Conservation (phyloP, 1,140 invertebrate species). For the Trichogramma pretiosum region DNA sequence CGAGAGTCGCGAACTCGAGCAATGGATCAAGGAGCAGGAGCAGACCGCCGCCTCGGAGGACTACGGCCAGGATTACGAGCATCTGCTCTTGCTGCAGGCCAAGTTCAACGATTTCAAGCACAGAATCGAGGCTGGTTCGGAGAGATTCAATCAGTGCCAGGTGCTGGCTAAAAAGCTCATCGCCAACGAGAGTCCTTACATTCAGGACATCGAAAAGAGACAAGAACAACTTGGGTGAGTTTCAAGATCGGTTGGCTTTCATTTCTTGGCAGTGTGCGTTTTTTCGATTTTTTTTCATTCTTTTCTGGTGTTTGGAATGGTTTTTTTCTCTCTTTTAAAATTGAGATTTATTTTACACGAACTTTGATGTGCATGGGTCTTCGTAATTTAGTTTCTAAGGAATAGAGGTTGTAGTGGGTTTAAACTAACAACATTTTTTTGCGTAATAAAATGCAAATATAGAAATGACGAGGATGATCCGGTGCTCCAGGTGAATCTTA, state of each 20-base stretch:
- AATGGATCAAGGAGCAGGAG: conserved; percentile 91
- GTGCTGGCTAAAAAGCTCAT: conserved; percentile 84
- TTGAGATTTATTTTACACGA: too few species aligned
- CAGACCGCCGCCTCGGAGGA: conserved; percentile 86
- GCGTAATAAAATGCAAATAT: conserved; percentile 29
- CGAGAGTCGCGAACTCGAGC: conserved; percentile 83
- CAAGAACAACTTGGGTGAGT: conserved; percentile 81
- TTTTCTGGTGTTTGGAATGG: too few species aligned
- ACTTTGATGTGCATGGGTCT: too few species aligned
- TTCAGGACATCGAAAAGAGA: conserved; percentile 74
- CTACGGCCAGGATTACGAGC: conserved; percentile 95
- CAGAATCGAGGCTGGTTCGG: conserved; percentile 80
- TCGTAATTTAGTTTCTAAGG: too few species aligned
- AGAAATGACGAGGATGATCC: conserved; percentile 41
- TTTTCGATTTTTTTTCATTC: too few species aligned
- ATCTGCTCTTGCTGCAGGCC: conserved; percentile 75
- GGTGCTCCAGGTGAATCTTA: conserved; percentile 36
- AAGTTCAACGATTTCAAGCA: conserved; percentile 96
- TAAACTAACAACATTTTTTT: conserved; percentile 23
- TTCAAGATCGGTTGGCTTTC: not conserved
- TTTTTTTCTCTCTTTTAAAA: too few species aligned
- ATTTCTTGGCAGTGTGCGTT: not conserved
- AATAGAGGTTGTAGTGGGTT: conserved; percentile 21
- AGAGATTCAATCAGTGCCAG: conserved; percentile 88
- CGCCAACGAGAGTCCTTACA: conserved; percentile 79